A percentile compares a stretch with the other conserved stretches of the same genome.
Evolutionary conservation across 2,797 vertebrate genomes (phyloP).

Genomic region (Sebastes oblongus): DNA sequence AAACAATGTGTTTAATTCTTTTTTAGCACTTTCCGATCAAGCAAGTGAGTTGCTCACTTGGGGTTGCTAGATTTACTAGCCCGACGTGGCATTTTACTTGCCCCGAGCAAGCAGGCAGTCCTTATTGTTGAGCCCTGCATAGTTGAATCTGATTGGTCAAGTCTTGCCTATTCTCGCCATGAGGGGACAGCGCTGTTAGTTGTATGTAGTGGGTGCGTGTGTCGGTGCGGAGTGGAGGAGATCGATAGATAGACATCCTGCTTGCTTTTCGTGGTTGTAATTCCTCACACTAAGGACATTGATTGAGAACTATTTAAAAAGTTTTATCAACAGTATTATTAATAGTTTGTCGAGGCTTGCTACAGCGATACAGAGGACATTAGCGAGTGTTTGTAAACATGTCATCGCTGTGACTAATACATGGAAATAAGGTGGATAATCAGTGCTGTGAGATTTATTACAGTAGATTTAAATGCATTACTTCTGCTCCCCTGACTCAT

Average conservation of each 20-base stretch:
- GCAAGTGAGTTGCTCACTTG: not conserved
- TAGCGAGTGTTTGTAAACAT: not conserved
- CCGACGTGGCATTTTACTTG: not conserved
- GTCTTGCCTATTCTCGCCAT: not conserved
- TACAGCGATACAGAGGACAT: not conserved
- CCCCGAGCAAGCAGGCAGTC: not conserved
- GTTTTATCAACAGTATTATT: not conserved
- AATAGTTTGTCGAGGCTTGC: not conserved
- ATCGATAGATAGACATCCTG: too few species aligned
- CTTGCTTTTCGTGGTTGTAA: too few species aligned
- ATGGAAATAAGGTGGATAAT: conserved; percentile 19
- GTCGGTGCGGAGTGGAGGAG: not conserved
- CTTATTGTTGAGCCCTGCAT: not conserved
- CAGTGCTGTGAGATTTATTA: conserved; percentile 27
- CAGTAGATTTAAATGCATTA: conserved; percentile 49
- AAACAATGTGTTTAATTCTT: too few species aligned
- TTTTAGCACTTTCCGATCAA: too few species aligned
- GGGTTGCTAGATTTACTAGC: not conserved
- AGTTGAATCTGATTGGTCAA: not conserved
- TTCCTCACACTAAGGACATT: too few species aligned
- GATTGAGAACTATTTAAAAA: too few species aligned
- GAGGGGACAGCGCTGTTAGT: not conserved
- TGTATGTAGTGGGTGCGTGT: not conserved
- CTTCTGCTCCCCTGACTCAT: not conserved
- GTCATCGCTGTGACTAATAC: conserved; percentile 22